Percentiles rank a stretch among this genome's conserved stretches.
These are phyloP conservation scores for Spongilla lacustris DNA, from an alignment of 37 sponge, comb jelly and placozoan species.

Conservation along the genomic window DNA sequence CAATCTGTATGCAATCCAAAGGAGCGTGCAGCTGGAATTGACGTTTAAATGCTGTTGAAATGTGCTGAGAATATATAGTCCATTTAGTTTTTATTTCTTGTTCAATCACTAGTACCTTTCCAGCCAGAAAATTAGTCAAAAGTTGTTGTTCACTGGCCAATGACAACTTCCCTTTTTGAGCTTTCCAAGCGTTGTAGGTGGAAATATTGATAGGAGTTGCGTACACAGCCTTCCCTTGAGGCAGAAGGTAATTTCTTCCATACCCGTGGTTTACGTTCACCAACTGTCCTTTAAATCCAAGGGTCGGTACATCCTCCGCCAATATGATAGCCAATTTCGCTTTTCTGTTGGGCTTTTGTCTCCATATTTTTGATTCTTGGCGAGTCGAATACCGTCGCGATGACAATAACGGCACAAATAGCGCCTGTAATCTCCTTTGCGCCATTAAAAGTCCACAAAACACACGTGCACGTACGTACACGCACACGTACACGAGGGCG, in stretches of 20 bases:
- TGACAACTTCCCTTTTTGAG: conserved; percentile 2
- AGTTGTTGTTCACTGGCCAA: not conserved
- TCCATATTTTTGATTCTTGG: conserved; percentile 64
- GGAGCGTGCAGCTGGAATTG: conserved; percentile 68
- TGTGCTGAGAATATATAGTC: conserved; percentile 47
- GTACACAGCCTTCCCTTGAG: conserved; percentile 74
- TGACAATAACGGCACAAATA: not conserved
- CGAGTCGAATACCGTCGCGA: conserved; percentile 36
- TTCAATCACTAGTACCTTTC: conserved; percentile 31
- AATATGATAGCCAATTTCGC: conserved; percentile 61
- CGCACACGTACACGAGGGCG: not conserved
- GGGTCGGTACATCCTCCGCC: conserved; percentile 68
- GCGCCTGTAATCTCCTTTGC: not conserved
- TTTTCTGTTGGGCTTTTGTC: conserved; percentile 80
- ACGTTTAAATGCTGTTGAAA: conserved; percentile 41
- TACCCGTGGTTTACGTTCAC: conserved; percentile 83
- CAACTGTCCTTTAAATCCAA: conserved; percentile 71
- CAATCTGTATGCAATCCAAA: conserved; percentile 63
- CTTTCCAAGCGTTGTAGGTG: conserved; percentile 44
- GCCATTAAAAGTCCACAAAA: not conserved
- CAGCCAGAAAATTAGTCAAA: conserved; percentile 34
- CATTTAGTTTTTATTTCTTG: conserved; percentile 36
- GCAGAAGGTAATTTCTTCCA: conserved; percentile 79
- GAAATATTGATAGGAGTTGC: conserved; percentile 66
- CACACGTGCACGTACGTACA: not conserved